Conservation (phyloP, 23 tunicate genomes). For the Styela clava region DNA sequence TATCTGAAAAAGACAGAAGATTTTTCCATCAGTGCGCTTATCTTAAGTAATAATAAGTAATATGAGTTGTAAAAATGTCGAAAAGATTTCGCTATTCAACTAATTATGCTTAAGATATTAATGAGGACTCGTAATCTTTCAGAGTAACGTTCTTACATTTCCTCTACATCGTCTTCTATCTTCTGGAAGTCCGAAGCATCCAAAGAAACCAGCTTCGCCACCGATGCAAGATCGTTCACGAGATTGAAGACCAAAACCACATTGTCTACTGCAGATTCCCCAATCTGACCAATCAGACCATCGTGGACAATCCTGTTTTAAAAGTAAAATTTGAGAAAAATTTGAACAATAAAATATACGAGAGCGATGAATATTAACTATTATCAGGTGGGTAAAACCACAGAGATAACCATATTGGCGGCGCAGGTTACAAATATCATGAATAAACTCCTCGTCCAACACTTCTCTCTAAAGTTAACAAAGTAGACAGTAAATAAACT, state of each 20-base stretch:
- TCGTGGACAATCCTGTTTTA: conserved; percentile 52
- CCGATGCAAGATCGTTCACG: conserved; percentile 51
- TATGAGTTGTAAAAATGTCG: no score
- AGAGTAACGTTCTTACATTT: no score
- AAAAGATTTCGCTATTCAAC: no score
- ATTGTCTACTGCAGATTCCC: conserved; percentile 48
- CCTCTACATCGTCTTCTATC: conserved; percentile 23
- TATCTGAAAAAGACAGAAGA: conserved; percentile 20
- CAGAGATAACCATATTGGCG: no score
- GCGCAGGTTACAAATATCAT: no score
- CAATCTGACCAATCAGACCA: conserved; percentile 77
- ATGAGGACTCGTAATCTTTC: no score
- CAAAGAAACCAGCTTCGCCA: conserved; percentile 61
- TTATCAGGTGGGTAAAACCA: neutral
- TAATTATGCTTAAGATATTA: no score
- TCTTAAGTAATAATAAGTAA: neutral
- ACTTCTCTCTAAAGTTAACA: no score
- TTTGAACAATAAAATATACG: neutral
- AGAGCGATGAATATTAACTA: neutral
- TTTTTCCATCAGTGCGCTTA: neutral
- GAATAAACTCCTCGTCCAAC: no score
- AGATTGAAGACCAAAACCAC: conserved; percentile 64
- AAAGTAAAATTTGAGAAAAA: neutral
- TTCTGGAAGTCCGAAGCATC: conserved; percentile 50
- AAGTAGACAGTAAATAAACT: no score